Evolutionary conservation across 1,140 invertebrate species (phyloP).

Genomic region (Galendromus occidentalis): DNA sequence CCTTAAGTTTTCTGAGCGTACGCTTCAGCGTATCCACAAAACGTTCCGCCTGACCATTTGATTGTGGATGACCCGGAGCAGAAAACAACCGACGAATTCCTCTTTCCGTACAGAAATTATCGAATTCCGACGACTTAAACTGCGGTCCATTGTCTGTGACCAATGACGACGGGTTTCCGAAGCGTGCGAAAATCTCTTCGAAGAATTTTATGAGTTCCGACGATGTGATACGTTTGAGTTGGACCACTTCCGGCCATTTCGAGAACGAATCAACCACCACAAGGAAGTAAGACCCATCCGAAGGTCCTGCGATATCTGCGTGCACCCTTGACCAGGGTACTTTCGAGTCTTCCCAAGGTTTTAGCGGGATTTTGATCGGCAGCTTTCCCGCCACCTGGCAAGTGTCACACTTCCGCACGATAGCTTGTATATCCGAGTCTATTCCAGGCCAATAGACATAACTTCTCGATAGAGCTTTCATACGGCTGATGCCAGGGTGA

Average conservation of each 20-base stretch:
- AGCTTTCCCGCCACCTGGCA: slow-evolving; percentile 22
- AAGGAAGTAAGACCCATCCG: slow-evolving; percentile 24
- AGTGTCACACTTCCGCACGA: slow-evolving; percentile 28
- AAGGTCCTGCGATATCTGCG: slow-evolving; percentile 28
- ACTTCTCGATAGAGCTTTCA: slow-evolving; percentile 24
- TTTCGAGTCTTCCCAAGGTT: slow-evolving; percentile 17
- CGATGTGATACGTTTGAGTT: slow-evolving; percentile 4
- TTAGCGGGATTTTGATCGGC: slow-evolving; percentile 16
- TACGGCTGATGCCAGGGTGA: slow-evolving; percentile 23
- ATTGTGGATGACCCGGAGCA: slow-evolving; percentile 23
- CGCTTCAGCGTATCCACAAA: slow-evolving; percentile 21
- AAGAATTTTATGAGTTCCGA: slow-evolving; percentile 13
- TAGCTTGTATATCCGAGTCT: slow-evolving; percentile 25
- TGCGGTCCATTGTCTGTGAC: slow-evolving; percentile 26
- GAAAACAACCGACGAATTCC: slow-evolving; percentile 19
- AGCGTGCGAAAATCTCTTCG: slow-evolving; percentile 16
- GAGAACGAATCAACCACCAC: slow-evolving; percentile 30
- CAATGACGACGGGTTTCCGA: slow-evolving; percentile 21
- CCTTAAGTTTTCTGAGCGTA: too few species aligned
- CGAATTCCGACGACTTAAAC: slow-evolving; percentile 24
- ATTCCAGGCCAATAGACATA: slow-evolving; percentile 26
- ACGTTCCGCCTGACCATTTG: slow-evolving; percentile 24
- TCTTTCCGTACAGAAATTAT: slow-evolving; percentile 20
- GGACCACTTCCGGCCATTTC: slow-evolving; percentile 33
- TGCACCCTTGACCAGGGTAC: slow-evolving; percentile 25